A percentile compares a stretch with the other conserved stretches of the same genome.
phyloP scores from a whole-genome alignment of 1,140 invertebrate species.

The Heliconius hewitsoni region DNA sequence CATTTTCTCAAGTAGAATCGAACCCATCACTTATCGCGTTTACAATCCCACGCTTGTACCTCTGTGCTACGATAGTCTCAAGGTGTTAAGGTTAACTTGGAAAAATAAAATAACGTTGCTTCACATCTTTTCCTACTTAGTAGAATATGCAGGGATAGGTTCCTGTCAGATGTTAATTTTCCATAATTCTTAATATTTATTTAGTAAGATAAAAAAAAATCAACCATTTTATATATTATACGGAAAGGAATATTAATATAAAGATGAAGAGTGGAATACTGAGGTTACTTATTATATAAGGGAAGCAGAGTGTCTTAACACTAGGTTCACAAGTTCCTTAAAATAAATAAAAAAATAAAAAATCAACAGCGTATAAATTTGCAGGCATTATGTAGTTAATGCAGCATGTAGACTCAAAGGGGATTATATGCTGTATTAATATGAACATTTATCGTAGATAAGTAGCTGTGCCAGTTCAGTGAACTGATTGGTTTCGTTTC shows the following conservation, averaged over 20 bases:
- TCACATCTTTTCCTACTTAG: too few species aligned
- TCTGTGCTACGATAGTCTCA: background rate
- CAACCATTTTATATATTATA: too few species aligned
- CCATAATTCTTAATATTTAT: too few species aligned
- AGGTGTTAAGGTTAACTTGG: too few species aligned
- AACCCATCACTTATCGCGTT: background rate
- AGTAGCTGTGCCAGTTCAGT: background rate
- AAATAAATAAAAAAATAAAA: background rate
- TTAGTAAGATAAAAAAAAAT: too few species aligned
- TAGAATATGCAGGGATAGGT: background rate
- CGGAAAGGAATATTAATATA: too few species aligned
- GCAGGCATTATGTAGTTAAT: background rate
- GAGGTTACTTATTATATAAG: too few species aligned
- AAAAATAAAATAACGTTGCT: too few species aligned
- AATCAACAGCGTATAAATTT: background rate
- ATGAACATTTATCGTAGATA: background rate
- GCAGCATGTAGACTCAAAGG: background rate
- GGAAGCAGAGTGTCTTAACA: background rate
- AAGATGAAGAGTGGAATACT: too few species aligned
- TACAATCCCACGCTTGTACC: background rate
- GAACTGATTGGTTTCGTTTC: conserved; percentile 1
- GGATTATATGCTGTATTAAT: background rate
- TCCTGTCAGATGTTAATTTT: too few species aligned
- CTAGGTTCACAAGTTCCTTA: background rate
- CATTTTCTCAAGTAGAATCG: background rate